Evolutionary conservation across 2,888 invertebrate genomes (phyloP).

Genomic region (Thecophora atra): DNA sequence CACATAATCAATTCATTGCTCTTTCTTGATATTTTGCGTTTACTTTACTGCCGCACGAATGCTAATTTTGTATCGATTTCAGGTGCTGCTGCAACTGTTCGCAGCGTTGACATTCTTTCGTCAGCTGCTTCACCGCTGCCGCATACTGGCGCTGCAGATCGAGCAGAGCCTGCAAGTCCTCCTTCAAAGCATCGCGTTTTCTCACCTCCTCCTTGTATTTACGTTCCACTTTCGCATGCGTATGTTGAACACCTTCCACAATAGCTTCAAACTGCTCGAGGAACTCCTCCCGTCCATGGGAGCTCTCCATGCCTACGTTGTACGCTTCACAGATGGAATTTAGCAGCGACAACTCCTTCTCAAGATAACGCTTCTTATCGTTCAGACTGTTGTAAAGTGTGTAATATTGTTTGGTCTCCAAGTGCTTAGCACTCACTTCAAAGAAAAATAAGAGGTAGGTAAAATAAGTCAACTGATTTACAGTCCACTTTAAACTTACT

Average conservation of each 20-base stretch:
- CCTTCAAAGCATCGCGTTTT: slow-evolving; percentile 74
- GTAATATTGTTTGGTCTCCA: slow-evolving; percentile 97
- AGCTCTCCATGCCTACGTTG: slow-evolving; percentile 84
- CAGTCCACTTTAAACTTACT: slow-evolving; percentile 66
- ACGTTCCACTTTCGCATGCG: slow-evolving; percentile 78
- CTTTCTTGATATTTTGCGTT: neutral
- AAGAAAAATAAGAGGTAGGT: neutral
- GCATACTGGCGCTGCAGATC: slow-evolving; percentile 83
- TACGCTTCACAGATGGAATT: slow-evolving; percentile 92
- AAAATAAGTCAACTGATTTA: too few species aligned
- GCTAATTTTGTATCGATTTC: slow-evolving; percentile 59
- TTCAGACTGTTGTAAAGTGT: slow-evolving; percentile 94
- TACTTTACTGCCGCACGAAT: slow-evolving; percentile 12
- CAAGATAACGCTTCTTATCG: slow-evolving; percentile 92
- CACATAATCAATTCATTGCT: slow-evolving; percentile 2
- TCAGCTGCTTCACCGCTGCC: slow-evolving; percentile 78
- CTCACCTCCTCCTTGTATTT: slow-evolving; percentile 75
- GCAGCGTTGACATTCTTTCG: slow-evolving; percentile 77
- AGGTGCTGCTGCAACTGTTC: slow-evolving; percentile 68
- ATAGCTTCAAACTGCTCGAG: slow-evolving; percentile 90
- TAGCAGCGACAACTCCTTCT: slow-evolving; percentile 87
- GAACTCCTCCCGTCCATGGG: slow-evolving; percentile 85
- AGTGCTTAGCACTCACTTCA: slow-evolving; percentile 91
- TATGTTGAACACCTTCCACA: slow-evolving; percentile 88
- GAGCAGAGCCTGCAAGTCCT: slow-evolving; percentile 69